A percentile compares a stretch with the other conserved stretches of the same genome.
phyloP scores from a whole-genome alignment of 1,140 invertebrate genomes.

The Helicoverpa zea region DNA sequence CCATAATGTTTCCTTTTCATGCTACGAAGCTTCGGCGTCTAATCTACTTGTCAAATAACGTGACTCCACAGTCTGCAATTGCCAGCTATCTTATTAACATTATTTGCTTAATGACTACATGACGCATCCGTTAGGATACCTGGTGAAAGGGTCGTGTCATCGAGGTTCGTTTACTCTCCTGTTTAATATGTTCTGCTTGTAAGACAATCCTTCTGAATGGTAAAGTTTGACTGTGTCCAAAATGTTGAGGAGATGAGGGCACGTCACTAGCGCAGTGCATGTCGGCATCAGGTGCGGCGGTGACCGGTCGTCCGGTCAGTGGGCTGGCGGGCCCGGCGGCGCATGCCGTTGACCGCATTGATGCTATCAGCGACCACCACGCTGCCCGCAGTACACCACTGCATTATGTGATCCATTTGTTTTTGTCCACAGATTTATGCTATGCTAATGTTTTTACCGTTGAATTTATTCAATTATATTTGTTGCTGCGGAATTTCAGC shows the following conservation, averaged over 20 bases:
- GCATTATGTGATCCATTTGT: constrained; percentile 49
- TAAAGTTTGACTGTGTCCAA: neutral
- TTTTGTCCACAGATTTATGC: constrained; percentile 48
- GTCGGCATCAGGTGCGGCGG: constrained; percentile 36
- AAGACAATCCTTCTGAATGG: neutral
- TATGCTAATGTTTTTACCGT: constrained; percentile 48
- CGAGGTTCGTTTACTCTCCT: too few species aligned
- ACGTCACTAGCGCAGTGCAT: constrained; percentile 36
- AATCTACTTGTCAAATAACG: too few species aligned
- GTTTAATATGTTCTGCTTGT: neutral
- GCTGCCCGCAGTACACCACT: constrained; percentile 53
- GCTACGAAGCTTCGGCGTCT: too few species aligned
- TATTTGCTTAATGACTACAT: too few species aligned
- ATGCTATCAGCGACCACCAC: constrained; percentile 63
- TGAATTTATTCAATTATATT: constrained; percentile 49
- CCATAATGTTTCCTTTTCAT: too few species aligned
- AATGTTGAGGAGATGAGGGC: neutral
- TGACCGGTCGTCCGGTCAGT: constrained; percentile 34
- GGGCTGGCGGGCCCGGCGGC: constrained; percentile 35
- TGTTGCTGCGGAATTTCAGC: constrained; percentile 40
- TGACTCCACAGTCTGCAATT: too few species aligned
- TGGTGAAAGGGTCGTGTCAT: too few species aligned
- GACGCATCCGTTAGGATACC: too few species aligned
- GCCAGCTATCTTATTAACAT: too few species aligned
- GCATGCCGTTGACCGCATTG: constrained; percentile 61